Conservation (phyloP, 1,140 invertebrate genomes). For the Telenomus remus region DNA sequence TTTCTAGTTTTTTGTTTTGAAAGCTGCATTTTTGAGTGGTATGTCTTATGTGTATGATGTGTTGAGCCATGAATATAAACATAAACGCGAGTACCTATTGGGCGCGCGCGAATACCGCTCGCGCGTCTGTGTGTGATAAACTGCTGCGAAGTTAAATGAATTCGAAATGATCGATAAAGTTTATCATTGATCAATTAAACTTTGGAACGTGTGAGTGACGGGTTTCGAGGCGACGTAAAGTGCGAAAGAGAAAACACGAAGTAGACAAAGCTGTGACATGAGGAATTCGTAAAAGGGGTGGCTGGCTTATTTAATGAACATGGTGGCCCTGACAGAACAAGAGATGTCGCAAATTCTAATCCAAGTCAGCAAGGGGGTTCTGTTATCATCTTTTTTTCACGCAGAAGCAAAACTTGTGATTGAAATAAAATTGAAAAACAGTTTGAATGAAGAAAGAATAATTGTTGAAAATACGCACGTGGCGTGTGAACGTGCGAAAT, state of each 20-base stretch:
- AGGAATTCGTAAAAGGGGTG: conserved; percentile 61
- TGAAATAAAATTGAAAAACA: background rate
- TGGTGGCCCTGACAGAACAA: conserved; percentile 64
- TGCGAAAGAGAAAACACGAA: conserved; percentile 51
- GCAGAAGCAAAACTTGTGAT: background rate
- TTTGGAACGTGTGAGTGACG: conserved; percentile 76
- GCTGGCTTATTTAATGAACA: conserved; percentile 72
- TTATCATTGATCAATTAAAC: conserved; percentile 78
- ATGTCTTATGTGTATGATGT: conserved; percentile 10
- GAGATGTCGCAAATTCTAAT: conserved; percentile 51
- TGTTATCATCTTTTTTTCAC: background rate
- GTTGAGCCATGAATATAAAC: conserved; percentile 50
- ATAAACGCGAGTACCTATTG: conserved; percentile 33
- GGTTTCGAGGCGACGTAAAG: conserved; percentile 61
- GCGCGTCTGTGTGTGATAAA: conserved; percentile 66
- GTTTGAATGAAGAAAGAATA: too few species aligned
- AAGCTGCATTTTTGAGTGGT: background rate
- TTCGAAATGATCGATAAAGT: conserved; percentile 77
- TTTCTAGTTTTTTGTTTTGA: background rate
- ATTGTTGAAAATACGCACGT: too few species aligned
- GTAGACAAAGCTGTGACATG: conserved; percentile 39
- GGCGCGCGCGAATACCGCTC: conserved; percentile 49
- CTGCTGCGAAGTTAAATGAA: conserved; percentile 76
- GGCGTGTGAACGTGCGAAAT: too few species aligned
- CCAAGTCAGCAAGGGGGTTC: conserved; percentile 14